Percentiles rank a stretch among this genome's conserved stretches.
These are phyloP conservation scores for Temnothorax longispinosus DNA, from an alignment of 1,140 invertebrate genomes.

Conservation along the genomic window DNA sequence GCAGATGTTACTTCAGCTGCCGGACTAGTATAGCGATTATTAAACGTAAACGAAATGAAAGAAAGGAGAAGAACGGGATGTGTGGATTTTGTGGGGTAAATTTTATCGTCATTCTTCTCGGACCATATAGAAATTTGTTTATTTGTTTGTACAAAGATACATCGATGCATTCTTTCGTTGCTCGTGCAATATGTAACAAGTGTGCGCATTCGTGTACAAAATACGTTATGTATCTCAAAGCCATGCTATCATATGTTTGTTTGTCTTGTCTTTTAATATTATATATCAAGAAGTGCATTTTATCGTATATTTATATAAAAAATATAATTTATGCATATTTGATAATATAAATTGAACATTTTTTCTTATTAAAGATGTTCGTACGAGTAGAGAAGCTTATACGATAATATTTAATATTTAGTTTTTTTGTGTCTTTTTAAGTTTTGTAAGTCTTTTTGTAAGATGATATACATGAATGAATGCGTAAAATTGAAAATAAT, in stretches of 20 bases:
- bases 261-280: background rate
- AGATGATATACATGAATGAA: background rate
- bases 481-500: background rate
- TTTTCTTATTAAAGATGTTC: background rate
- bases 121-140: constrained; percentile 5
- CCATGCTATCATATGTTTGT: background rate
- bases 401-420: background rate
- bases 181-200: background rate
- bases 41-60: constrained; percentile 46
- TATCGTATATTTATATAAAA: no score
- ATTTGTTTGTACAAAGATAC: constrained; percentile 23
- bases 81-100: constrained; percentile 11
- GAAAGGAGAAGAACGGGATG: background rate
- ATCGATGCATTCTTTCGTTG: constrained; percentile 11
- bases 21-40: constrained; percentile 63
- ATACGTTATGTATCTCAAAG: constrained; percentile 9
- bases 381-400: background rate
- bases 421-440: no score
- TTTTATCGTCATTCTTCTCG: background rate
- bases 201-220: background rate
- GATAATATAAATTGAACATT: no score
- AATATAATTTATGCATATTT: no score
- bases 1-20: constrained; percentile 85
- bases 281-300: background rate
- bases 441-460: background rate